These are phyloP conservation scores for Drosophila lacicola DNA, from an alignment of 2,888 invertebrate species.

Conservation along the genomic window DNA sequence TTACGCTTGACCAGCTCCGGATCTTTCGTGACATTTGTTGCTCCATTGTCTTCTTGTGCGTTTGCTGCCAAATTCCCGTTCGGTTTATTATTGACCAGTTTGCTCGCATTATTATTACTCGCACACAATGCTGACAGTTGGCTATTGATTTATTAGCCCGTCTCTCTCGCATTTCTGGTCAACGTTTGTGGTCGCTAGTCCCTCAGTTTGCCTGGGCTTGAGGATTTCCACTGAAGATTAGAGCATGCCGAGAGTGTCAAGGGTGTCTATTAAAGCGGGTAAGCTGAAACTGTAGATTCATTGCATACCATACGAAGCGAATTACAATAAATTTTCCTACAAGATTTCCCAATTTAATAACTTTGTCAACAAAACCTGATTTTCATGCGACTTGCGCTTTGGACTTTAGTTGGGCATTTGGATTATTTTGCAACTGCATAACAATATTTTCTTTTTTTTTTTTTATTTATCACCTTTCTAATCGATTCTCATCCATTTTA, in stretches of 20 bases:
- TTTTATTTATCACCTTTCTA: background rate
- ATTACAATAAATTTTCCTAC: constrained; percentile 9
- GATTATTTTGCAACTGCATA: too few relatives aligned
- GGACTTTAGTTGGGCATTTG: too few relatives aligned
- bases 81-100: constrained; percentile 78
- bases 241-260: constrained; percentile 22
- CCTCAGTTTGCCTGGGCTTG: background rate
- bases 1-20: constrained; percentile 75
- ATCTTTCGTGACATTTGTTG: constrained; percentile 75
- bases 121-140: constrained; percentile 83
- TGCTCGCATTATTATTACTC: constrained; percentile 75
- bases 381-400: background rate
- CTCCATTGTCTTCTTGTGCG: constrained; percentile 56
- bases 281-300: constrained; percentile 30
- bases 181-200: constrained; percentile 55
- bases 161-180: constrained; percentile 46
- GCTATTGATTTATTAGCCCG: constrained; percentile 81
- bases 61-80: constrained; percentile 25
- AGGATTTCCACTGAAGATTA: constrained; percentile 18
- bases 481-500: background rate
- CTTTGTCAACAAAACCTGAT: background rate
- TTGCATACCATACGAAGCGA: constrained; percentile 9
- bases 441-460: background rate
- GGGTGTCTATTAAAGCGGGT: constrained; percentile 31
- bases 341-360: background rate